These are phyloP conservation scores for Trogon melanurus DNA, from an alignment of 2,113 vertebrate genomes.

Conservation along the genomic window DNA sequence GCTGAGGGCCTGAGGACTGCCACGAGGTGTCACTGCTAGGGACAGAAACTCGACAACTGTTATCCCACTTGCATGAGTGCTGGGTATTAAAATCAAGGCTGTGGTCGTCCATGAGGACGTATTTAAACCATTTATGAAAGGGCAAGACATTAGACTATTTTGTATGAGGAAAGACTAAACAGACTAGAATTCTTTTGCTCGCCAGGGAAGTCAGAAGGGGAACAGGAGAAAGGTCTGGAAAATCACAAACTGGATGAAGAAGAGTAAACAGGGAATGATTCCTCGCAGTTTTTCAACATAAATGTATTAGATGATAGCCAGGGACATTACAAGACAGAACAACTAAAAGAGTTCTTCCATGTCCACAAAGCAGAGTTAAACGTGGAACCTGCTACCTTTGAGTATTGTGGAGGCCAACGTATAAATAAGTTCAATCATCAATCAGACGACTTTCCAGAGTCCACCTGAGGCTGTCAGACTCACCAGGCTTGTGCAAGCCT, in stretches of 20 bases:
- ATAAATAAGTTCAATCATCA: not conserved
- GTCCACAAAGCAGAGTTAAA: not conserved
- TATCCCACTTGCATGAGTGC: not conserved
- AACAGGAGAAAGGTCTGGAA: not conserved
- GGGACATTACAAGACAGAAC: not conserved
- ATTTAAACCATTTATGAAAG: not conserved
- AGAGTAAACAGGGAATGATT: not conserved
- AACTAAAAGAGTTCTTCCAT: not conserved
- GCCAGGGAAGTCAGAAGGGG: not conserved
- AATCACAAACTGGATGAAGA: not conserved
- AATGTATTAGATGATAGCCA: not conserved
- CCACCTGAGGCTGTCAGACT: not conserved
- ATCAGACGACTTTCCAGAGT: not conserved
- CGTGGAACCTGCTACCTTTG: not conserved
- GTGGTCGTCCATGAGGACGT: not conserved
- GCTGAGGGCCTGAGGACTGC: not conserved
- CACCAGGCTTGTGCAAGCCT: not conserved
- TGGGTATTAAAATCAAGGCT: not conserved
- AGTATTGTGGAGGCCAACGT: not conserved
- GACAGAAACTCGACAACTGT: not conserved
- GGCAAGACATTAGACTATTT: not conserved
- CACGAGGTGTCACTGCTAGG: not conserved
- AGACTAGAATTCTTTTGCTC: not conserved
- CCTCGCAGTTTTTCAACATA: not conserved
- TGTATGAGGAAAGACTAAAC: not conserved